Evolutionary conservation across 2,888 invertebrate genomes (phyloP).

Genomic region (Spodoptera picta): DNA sequence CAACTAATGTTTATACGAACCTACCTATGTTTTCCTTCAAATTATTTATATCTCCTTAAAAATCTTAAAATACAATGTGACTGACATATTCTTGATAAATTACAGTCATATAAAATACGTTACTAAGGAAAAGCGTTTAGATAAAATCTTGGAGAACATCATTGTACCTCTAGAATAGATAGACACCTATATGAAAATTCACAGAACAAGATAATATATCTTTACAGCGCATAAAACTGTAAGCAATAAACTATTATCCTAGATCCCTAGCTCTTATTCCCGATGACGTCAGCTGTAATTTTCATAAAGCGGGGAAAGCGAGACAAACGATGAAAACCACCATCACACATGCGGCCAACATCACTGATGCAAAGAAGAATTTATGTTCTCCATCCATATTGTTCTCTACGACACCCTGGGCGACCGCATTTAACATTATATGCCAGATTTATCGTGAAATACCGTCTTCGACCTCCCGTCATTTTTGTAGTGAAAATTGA

Average conservation of each 20-base stretch:
- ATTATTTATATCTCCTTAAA: too few species aligned
- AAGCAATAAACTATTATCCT: slow-evolving; percentile 1
- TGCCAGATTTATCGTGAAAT: slow-evolving; percentile 68
- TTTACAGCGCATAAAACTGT: background rate
- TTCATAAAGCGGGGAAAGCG: slow-evolving; percentile 37
- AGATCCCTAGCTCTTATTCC: slow-evolving; percentile 7
- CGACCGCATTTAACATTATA: slow-evolving; percentile 57
- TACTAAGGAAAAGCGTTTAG: too few species aligned
- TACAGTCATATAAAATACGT: too few species aligned
- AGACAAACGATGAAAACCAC: slow-evolving; percentile 53
- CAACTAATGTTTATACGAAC: too few species aligned
- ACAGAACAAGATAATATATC: slow-evolving; percentile 10
- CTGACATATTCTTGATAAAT: too few species aligned
- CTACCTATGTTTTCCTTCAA: too few species aligned
- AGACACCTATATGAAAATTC: too few species aligned
- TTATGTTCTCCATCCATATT: slow-evolving; percentile 70
- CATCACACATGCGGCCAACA: slow-evolving; percentile 69
- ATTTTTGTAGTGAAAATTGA: slow-evolving; percentile 49
- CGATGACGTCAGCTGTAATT: slow-evolving; percentile 34
- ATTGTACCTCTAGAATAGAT: too few species aligned
- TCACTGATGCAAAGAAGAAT: slow-evolving; percentile 74
- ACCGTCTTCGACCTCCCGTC: slow-evolving; percentile 41
- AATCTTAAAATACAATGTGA: too few species aligned
- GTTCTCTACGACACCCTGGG: slow-evolving; percentile 41
- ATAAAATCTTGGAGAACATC: too few species aligned